Percentiles rank a stretch among this genome's conserved stretches.
phyloP scores from a whole-genome alignment of 2,113 vertebrate genomes.

The Brachyistius frenatus region DNA sequence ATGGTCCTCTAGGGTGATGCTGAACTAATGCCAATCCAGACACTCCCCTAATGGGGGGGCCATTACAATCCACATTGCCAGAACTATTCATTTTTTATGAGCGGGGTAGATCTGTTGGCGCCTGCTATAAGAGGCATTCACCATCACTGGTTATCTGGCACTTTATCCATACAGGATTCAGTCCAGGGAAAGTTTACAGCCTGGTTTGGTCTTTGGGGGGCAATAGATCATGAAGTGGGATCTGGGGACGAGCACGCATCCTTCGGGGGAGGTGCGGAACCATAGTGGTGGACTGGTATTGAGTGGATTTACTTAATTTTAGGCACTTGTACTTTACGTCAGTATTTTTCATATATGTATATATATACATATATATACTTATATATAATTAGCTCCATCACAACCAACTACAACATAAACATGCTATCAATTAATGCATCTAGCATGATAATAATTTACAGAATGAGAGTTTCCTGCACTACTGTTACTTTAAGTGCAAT shows the following conservation, averaged over 20 bases:
- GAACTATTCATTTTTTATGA: slow-evolving; percentile 79
- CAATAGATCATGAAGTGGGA: slow-evolving; percentile 21
- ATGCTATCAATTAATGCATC: not conserved
- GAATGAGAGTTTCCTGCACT: not conserved
- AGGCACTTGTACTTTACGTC: not conserved
- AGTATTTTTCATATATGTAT: too few species aligned
- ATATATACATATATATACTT: too few species aligned
- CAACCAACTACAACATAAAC: not conserved
- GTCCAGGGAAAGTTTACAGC: not conserved
- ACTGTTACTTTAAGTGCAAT: not conserved
- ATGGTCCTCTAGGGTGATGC: slow-evolving; percentile 63
- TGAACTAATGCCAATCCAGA: slow-evolving; percentile 65
- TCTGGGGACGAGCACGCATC: slow-evolving; percentile 2
- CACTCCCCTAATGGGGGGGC: slow-evolving; percentile 69
- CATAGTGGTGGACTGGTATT: not conserved
- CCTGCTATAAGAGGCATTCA: slow-evolving; percentile 47
- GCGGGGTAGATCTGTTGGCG: slow-evolving; percentile 56
- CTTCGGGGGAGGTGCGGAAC: not conserved
- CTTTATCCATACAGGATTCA: slow-evolving; percentile 24
- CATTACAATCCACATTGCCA: slow-evolving; percentile 68
- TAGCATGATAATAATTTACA: not conserved
- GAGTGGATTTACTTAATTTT: not conserved
- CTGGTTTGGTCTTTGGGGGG: not conserved
- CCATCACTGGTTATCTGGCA: slow-evolving; percentile 40
- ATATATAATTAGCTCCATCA: not conserved